phyloP scores from a whole-genome alignment of 2,888 invertebrate genomes.

The Andrena flavipes region DNA sequence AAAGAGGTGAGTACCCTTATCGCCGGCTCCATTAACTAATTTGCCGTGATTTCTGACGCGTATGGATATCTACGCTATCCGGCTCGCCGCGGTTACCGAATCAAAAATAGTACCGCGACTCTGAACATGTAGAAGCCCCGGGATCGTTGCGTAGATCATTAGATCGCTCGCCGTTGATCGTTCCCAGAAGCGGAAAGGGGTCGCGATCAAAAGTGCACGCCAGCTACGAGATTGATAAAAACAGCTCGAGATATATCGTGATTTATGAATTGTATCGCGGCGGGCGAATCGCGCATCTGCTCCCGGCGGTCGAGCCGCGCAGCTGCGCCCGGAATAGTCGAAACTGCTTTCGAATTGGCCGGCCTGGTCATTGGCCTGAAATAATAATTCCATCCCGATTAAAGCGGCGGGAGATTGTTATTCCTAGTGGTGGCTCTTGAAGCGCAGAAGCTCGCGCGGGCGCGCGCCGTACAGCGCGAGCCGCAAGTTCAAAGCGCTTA shows the following conservation, averaged over 20 bases:
- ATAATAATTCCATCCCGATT: slow-evolving; percentile 78
- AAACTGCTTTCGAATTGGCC: slow-evolving; percentile 69
- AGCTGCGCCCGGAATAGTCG: slow-evolving; percentile 61
- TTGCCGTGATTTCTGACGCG: slow-evolving; percentile 7
- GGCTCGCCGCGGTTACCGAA: background rate
- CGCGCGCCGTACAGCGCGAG: slow-evolving; percentile 7
- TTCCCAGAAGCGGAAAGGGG: slow-evolving; percentile 24
- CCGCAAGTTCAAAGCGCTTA: slow-evolving; percentile 70
- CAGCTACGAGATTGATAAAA: slow-evolving; percentile 54
- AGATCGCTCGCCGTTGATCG: background rate
- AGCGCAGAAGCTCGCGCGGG: slow-evolving; percentile 20
- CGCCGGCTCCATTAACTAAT: slow-evolving; percentile 33
- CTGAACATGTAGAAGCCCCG: background rate
- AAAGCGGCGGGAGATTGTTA: slow-evolving; percentile 74
- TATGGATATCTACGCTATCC: background rate
- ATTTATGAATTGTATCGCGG: slow-evolving; percentile 70
- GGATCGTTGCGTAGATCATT: background rate
- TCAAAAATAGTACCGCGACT: background rate
- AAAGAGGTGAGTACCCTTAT: slow-evolving; percentile 86
- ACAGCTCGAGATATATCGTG: slow-evolving; percentile 73
- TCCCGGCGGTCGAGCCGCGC: slow-evolving; percentile 44
- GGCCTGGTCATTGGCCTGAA: slow-evolving; percentile 74
- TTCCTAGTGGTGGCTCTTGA: slow-evolving; percentile 68
- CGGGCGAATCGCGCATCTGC: slow-evolving; percentile 54
- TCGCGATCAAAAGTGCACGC: slow-evolving; percentile 48